These are phyloP conservation scores for Leucozona laternaria DNA, from an alignment of 2,888 invertebrate species.

Conservation along the genomic window DNA sequence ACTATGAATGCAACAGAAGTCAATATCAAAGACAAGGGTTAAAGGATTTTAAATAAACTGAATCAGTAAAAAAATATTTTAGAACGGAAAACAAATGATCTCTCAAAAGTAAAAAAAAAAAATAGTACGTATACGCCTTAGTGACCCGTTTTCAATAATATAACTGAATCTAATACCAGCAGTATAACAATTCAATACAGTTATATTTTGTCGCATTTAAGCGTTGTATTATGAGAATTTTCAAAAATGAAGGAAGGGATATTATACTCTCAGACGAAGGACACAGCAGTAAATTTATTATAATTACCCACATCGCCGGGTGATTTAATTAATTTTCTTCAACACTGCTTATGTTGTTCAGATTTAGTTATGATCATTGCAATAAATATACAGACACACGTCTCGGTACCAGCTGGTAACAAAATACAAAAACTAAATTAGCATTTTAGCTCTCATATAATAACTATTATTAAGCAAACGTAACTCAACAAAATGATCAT, in stretches of 20 bases:
- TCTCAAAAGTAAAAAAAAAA: background rate
- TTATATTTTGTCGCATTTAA: background rate
- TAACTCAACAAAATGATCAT: conserved; percentile 23
- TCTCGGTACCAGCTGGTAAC: conserved; percentile 17
- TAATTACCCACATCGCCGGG: background rate
- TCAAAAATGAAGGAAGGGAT: background rate
- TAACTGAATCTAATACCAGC: background rate
- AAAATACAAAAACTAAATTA: conserved; percentile 14
- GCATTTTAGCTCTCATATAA: conserved; percentile 12
- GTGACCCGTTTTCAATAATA: background rate
- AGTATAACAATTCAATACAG: too few relatives aligned
- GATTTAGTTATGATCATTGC: background rate
- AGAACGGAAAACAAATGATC: background rate
- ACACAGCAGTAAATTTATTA: background rate
- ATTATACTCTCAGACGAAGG: background rate
- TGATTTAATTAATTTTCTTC: background rate
- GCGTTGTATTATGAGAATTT: background rate
- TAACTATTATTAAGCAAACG: conserved; percentile 16
- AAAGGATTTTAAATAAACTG: too few relatives aligned
- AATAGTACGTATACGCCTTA: conserved; percentile 46
- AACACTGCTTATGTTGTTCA: background rate
- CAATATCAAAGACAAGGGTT: too few relatives aligned
- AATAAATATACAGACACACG: background rate
- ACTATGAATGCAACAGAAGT: background rate
- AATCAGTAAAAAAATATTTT: background rate